Conservation (phyloP, 92 coral and sea anemone genomes). For the Parazoanthus darwini region DNA sequence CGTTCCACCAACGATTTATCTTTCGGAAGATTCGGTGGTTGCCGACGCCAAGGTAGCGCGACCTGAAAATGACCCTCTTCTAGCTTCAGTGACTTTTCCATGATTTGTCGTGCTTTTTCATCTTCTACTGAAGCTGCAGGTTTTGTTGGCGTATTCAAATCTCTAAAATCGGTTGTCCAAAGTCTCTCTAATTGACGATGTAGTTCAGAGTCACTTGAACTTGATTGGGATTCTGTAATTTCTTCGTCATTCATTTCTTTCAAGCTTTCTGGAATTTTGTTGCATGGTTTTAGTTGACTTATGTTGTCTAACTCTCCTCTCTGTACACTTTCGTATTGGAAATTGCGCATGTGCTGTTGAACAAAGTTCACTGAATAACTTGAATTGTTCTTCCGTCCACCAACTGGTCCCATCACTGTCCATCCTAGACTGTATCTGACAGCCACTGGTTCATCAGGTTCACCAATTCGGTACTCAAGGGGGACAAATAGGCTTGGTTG, state of each 20-base stretch:
- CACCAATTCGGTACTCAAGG: slow-evolving; percentile 48
- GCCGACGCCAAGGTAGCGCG: slow-evolving; percentile 52
- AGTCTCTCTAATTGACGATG: slow-evolving; percentile 50
- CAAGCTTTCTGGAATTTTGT: neutral
- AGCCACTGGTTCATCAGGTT: slow-evolving; percentile 51
- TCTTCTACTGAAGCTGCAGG: slow-evolving; percentile 48
- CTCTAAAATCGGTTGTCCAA: slow-evolving; percentile 56
- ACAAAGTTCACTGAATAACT: slow-evolving; percentile 53
- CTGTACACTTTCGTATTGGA: neutral
- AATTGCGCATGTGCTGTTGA: slow-evolving; percentile 31
- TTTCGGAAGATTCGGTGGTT: slow-evolving; percentile 43
- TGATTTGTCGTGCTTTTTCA: slow-evolving; percentile 43
- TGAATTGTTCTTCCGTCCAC: slow-evolving; percentile 43
- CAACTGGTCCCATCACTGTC: slow-evolving; percentile 72
- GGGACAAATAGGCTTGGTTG: slow-evolving; percentile 60
- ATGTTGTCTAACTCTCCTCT: neutral
- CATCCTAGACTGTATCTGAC: slow-evolving; percentile 65
- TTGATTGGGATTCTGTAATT: slow-evolving; percentile 6
- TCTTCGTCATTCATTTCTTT: slow-evolving; percentile 42
- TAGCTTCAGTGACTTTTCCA: slow-evolving; percentile 44
- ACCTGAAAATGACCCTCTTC: slow-evolving; percentile 51
- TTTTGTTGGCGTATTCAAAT: slow-evolving; percentile 27
- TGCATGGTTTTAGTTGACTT: slow-evolving; percentile 17
- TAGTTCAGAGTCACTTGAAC: slow-evolving; percentile 20
- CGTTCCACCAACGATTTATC: slow-evolving; percentile 43